Evolutionary conservation across 2,113 vertebrate genomes (phyloP).

Genomic region (Balaeniceps rex): DNA sequence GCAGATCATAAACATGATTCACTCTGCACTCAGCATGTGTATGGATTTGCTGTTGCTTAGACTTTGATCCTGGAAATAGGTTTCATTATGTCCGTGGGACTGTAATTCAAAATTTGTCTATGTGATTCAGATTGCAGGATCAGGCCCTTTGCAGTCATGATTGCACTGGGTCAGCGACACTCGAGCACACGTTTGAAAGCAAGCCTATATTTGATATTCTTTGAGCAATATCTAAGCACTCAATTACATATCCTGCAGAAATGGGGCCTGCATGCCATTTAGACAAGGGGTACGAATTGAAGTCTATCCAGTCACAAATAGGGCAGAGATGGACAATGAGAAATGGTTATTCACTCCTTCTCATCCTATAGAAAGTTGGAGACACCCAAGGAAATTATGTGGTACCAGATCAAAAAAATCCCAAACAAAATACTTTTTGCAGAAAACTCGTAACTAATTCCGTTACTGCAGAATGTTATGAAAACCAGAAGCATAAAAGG

Average conservation of each 20-base stretch:
- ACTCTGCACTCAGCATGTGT: neutral
- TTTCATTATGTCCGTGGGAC: neutral
- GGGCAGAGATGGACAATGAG: neutral
- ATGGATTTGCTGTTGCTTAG: neutral
- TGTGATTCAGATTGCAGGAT: neutral
- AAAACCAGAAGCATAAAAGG: neutral
- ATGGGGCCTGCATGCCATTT: too few species aligned
- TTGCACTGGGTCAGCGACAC: neutral
- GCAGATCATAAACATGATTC: slow-evolving; percentile 15
- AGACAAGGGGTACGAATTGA: neutral
- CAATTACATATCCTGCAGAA: neutral
- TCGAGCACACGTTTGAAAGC: neutral
- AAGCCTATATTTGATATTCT: neutral
- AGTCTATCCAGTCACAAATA: neutral
- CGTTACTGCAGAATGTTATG: neutral
- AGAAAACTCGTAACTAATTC: neutral
- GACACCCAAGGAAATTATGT: neutral
- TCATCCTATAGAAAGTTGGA: neutral
- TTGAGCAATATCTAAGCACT: neutral
- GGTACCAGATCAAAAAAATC: neutral
- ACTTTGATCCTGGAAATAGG: neutral
- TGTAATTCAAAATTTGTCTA: neutral
- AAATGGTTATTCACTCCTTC: neutral
- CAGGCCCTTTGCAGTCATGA: neutral
- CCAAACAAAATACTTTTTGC: neutral